Conservation (phyloP, 1,140 invertebrate species). For the Pteromalus puparum region DNA sequence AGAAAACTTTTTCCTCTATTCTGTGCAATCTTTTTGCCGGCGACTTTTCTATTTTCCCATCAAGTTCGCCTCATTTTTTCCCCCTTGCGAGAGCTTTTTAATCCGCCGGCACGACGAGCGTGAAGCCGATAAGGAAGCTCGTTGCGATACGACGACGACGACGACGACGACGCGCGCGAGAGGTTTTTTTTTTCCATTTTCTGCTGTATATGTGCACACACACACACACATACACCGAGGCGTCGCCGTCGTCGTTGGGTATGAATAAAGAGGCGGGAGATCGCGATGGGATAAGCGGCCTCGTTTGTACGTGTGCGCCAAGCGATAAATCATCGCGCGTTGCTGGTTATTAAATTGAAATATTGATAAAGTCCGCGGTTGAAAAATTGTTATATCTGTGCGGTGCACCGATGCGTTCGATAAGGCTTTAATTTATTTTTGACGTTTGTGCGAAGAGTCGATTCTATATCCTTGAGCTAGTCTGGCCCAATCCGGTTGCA, state of each 20-base stretch:
- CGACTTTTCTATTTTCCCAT: slow-evolving; percentile 30
- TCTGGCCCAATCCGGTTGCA: no score
- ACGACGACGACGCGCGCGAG: no score
- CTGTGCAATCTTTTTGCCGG: slow-evolving; percentile 7
- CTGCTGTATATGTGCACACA: neutral
- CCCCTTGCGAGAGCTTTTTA: slow-evolving; percentile 13
- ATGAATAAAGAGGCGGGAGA: neutral
- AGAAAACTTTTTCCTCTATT: slow-evolving; percentile 4
- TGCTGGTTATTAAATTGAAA: neutral
- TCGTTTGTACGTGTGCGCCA: neutral
- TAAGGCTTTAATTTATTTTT: no score
- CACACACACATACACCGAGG: neutral
- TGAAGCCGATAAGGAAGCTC: slow-evolving; percentile 31
- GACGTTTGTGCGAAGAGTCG: no score
- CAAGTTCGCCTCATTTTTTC: slow-evolving; percentile 37
- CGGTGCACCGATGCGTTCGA: no score
- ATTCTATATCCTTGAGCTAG: no score
- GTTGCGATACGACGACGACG: neutral
- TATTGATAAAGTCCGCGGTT: neutral
- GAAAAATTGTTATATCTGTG: no score
- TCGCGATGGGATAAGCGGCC: neutral
- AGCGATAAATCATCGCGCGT: neutral
- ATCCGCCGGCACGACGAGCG: slow-evolving; percentile 13
- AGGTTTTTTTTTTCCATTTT: neutral
- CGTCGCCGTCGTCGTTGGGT: no score